Percentiles rank a stretch among this genome's conserved stretches.
phyloP scores from a whole-genome alignment of 1,140 invertebrate species.

The Diprion similis region DNA sequence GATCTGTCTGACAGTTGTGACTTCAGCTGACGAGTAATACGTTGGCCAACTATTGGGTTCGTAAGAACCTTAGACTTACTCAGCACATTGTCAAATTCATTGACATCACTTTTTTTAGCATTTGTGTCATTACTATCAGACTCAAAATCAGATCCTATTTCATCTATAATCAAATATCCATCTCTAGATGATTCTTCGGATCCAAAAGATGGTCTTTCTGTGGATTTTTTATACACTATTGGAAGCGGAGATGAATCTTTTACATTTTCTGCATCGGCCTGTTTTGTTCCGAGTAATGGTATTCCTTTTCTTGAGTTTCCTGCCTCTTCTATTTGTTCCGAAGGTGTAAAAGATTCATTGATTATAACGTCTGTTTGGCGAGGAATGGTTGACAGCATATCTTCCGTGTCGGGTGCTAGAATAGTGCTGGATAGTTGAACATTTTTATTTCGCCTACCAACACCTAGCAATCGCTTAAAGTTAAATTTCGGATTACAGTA shows the following conservation, averaged over 20 bases:
- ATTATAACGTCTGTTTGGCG: neutral
- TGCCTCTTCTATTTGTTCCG: neutral
- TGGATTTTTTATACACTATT: neutral
- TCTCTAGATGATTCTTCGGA: neutral
- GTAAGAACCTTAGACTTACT: no score
- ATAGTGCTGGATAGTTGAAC: neutral
- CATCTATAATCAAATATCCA: neutral
- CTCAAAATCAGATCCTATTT: neutral
- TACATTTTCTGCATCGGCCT: neutral
- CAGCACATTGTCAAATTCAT: no score
- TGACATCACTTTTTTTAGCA: no score
- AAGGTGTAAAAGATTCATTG: neutral
- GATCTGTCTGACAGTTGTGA: no score
- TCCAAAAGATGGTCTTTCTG: neutral
- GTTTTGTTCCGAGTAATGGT: neutral
- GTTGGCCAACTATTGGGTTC: no score
- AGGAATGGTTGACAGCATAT: neutral
- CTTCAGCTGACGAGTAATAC: no score
- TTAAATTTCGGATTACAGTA: slow-evolving; percentile 71
- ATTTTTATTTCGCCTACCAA: neutral
- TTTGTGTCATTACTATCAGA: neutral
- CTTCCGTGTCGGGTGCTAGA: neutral
- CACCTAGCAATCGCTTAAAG: slow-evolving; percentile 31
- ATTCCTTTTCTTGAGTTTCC: neutral
- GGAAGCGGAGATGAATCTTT: neutral